Evolutionary conservation across 1,140 invertebrate genomes (phyloP), one percentile per base, ranked within the genome.

Genomic region (Lepidurus apus): DNA sequence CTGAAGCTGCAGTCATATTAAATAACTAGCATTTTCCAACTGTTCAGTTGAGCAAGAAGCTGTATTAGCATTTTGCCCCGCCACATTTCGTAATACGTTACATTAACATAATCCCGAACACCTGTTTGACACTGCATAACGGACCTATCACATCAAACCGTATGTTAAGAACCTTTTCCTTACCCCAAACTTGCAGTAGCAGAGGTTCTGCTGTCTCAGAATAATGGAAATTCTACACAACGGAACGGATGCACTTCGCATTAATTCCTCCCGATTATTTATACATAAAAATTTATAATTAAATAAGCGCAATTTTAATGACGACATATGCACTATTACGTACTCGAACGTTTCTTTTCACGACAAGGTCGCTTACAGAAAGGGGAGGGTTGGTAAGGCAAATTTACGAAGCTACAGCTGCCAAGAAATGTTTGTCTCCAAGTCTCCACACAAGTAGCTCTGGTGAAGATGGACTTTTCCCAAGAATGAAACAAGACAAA

Each of bases 401-500:
- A 65, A n/a, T 65, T 65, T 65, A 65, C 17, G 7, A 1, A 65
- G 53, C 13, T 17, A 13, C 53, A 65, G 53, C 53, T 65, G 53
- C 53, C 53, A 65, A 65, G 53, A 65, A 65, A 65, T 65, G 53
- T 65, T 65, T 21, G 53, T 65, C 53, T 65, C 53, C 34, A 34
- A 4, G 2, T 34, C 53, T 65, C 21, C 21, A 65, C 21, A 21
- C 8, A 65, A 65, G 17, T 65, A 65, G 34, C 53, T 65, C 53
- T 17, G 9, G 17, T n/a, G 53, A 65, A 65, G 53, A 65, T 21
- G 53, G 53, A 65, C 53, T 21, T 65, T 34, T 34, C 34, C 3
- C 34, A 0, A 34, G 34, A 34, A 34, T 34, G 34, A 34, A 34
- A 34, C 34, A 34, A 34, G n/a, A 65, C 53, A n/a, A 65, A 65